Conservation (phyloP, 2,888 invertebrate genomes). For the Mesorhabditis belari region DNA sequence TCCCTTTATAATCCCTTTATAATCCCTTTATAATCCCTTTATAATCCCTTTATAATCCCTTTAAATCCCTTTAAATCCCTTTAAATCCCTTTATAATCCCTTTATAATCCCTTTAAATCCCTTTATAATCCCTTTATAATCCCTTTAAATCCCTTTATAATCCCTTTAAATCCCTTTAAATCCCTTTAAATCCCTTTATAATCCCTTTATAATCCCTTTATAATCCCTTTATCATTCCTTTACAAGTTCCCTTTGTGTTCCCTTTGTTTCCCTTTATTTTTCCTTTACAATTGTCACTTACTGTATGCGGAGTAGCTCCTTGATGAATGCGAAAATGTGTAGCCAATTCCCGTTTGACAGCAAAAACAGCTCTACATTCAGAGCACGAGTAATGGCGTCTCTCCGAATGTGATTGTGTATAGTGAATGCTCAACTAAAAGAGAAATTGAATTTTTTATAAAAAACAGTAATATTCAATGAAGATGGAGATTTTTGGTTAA, state of each 20-base stretch:
- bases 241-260: not conserved
- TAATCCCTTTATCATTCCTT: not conserved
- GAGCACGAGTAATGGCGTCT: slow-evolving; percentile 53
- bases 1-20: not conserved
- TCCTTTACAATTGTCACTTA: not conserved
- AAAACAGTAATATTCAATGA: no score
- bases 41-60: not conserved
- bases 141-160: not conserved
- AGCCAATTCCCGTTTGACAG: slow-evolving; percentile 54
- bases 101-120: not conserved
- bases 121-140: not conserved
- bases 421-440: not conserved
- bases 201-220: no score
- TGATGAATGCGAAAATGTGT: slow-evolving; percentile 55
- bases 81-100: not conserved
- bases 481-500: no score
- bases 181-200: not conserved
- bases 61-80: no score
- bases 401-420: slow-evolving; percentile 45
- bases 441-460: no score
- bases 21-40: not conserved
- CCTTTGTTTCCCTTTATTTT: not conserved
- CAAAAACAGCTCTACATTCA: slow-evolving; percentile 53
- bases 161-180: not conserved
- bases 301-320: slow-evolving; percentile 53